Evolutionary conservation across 2,113 vertebrate genomes (phyloP).

Genomic region (Chrysemys picta): DNA sequence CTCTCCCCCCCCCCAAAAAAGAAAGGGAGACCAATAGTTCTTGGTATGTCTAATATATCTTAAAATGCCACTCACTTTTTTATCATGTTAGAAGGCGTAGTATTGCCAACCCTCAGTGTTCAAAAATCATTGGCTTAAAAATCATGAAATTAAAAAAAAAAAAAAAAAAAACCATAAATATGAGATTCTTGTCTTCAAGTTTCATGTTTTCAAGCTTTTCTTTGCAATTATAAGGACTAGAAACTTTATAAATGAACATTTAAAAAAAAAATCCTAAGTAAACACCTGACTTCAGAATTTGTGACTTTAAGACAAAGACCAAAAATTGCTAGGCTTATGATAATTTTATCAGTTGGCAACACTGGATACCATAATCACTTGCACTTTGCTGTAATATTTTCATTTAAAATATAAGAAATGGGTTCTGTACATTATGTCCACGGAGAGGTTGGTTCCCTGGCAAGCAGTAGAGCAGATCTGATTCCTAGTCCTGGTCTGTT

Average conservation of each 20-base stretch:
- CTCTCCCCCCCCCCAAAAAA: background rate
- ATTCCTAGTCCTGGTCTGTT: background rate
- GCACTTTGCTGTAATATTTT: background rate
- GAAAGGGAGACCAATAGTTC: background rate
- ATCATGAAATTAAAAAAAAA: background rate
- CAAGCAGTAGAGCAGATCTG: background rate
- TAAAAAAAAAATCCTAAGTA: background rate
- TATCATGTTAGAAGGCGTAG: accelerated
- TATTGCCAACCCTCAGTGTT: accelerated
- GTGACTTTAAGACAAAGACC: accelerated
- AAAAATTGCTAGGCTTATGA: background rate
- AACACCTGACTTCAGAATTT: background rate
- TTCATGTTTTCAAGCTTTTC: background rate
- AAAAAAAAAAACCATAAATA: no score
- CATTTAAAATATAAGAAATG: background rate
- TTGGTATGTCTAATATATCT: accelerated
- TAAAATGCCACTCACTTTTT: background rate
- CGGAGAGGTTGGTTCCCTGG: background rate
- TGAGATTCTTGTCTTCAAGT: accelerated
- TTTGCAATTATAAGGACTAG: accelerated
- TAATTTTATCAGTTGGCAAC: background rate
- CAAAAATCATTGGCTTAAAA: background rate
- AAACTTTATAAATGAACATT: background rate
- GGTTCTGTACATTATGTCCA: accelerated
- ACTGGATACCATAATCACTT: background rate